phyloP scores from a whole-genome alignment of 2,113 vertebrate genomes.

The Glaucidium brasilianum region DNA sequence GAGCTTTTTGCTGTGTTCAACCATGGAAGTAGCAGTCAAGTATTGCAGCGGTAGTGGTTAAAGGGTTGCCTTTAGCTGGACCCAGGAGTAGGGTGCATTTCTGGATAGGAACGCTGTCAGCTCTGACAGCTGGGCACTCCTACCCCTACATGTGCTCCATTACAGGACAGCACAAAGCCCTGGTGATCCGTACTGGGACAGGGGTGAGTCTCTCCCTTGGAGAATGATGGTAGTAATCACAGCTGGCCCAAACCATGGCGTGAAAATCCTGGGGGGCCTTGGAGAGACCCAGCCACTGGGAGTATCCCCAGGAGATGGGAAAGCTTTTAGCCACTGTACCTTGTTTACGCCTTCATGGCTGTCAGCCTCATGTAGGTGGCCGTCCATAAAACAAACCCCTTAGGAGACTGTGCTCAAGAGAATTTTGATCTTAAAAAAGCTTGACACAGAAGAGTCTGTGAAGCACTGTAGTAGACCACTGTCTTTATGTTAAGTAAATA shows the following conservation, averaged over 20 bases:
- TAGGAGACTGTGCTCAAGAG: neutral
- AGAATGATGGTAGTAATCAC: fast-evolving
- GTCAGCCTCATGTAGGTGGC: neutral
- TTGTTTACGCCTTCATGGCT: neutral
- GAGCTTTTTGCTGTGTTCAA: neutral
- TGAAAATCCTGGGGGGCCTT: neutral
- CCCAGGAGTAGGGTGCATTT: neutral
- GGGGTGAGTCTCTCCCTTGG: neutral
- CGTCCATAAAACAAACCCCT: neutral
- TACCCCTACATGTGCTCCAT: neutral
- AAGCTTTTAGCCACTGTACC: neutral
- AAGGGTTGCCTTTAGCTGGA: neutral
- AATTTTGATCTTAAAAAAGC: neutral
- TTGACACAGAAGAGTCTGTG: neutral
- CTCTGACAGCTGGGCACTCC: neutral
- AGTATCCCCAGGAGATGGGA: neutral
- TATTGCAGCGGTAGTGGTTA: neutral
- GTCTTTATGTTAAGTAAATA: neutral
- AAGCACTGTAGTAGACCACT: neutral
- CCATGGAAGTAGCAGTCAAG: neutral
- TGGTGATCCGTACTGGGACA: neutral
- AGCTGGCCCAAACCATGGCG: neutral
- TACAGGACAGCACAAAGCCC: neutral
- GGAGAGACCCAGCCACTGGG: neutral
- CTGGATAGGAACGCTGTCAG: neutral